Conservation (phyloP, 2,113 vertebrate genomes). For the Bagarius yarrelli region DNA sequence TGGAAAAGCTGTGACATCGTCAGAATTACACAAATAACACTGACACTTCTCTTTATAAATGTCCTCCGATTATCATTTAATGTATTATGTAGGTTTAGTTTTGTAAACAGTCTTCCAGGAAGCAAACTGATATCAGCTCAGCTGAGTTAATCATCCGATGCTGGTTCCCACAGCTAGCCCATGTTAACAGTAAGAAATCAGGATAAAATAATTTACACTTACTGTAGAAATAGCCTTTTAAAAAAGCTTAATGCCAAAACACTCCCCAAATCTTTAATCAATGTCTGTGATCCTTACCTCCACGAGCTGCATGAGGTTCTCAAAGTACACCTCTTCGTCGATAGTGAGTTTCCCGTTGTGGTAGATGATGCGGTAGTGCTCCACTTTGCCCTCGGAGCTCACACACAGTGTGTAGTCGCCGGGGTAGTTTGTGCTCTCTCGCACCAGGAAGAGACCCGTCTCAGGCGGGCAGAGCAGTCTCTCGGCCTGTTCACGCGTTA, state of each 20-base stretch:
- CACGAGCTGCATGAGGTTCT: slow-evolving; percentile 97
- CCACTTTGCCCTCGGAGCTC: slow-evolving; percentile 94
- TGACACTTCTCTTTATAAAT: neutral
- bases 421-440: slow-evolving; percentile 97
- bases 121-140: neutral
- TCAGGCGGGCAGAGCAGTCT: slow-evolving; percentile 82
- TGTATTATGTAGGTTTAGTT: neutral
- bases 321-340: slow-evolving; percentile 89
- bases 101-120: neutral
- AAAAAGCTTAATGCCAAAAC: neutral
- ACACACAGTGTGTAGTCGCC: slow-evolving; percentile 98
- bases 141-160: neutral
- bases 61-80: neutral
- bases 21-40: no score
- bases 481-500: slow-evolving; percentile 90
- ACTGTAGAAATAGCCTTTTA: neutral
- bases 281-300: slow-evolving; percentile 76
- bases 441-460: slow-evolving; percentile 89
- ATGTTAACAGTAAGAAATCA: neutral
- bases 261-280: neutral
- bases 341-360: slow-evolving; percentile 90
- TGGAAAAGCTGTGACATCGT: no score
- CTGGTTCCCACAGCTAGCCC: neutral
- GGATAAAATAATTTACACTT: neutral
- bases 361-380: slow-evolving; percentile 97